Conservation (phyloP, 2,113 vertebrate species). For the Maccullochella peelii region DNA sequence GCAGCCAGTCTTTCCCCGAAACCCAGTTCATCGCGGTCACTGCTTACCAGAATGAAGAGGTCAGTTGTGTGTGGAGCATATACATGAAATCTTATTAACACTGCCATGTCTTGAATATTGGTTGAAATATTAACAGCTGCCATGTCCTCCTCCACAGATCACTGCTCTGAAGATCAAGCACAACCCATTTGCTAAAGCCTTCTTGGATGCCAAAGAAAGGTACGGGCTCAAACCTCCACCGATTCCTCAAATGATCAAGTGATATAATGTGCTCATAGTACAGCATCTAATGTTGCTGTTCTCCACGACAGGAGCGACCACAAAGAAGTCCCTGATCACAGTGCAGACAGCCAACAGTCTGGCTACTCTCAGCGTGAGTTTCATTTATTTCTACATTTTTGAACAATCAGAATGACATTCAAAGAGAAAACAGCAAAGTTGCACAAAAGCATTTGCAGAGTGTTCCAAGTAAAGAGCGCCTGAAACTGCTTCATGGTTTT, state of each 20-base stretch:
- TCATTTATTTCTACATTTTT: neutral
- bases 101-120: neutral
- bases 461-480: neutral
- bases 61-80: constrained; percentile 24
- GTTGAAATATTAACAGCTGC: neutral
- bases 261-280: accelerated
- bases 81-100: neutral
- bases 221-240: constrained; percentile 2
- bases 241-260: neutral
- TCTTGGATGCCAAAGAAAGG: constrained; percentile 88
- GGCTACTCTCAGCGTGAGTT: constrained; percentile 86
- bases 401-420: neutral
- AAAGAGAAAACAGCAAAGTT: neutral
- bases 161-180: constrained; percentile 88
- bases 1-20: constrained; percentile 87
- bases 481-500: neutral
- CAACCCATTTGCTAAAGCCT: constrained; percentile 88
- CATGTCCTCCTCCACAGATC: constrained; percentile 71
- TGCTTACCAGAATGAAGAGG: constrained; percentile 88
- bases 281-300: neutral
- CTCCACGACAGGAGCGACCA: constrained; percentile 83
- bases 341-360: constrained; percentile 81
- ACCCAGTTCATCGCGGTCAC: constrained; percentile 89
- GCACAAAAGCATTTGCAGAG: no score
- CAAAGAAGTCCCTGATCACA: constrained; percentile 83